These are phyloP conservation scores for Hycleus phaleratus DNA, from an alignment of 1,140 invertebrate species.

Conservation along the genomic window DNA sequence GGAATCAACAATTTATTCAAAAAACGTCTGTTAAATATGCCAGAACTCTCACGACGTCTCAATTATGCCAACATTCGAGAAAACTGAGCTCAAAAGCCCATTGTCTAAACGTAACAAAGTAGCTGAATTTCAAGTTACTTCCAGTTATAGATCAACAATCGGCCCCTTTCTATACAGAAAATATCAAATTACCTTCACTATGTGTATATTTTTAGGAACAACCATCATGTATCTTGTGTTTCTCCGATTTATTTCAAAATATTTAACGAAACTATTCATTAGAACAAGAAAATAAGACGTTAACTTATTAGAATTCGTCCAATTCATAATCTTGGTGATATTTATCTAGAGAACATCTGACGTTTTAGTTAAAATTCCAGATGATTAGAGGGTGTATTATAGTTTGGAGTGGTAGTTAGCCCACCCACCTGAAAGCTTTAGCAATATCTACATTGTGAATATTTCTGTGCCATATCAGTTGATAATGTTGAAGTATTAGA, in stretches of 20 bases:
- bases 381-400: not conserved
- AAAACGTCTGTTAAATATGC: too few species aligned
- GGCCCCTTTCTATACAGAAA: conserved; percentile 2
- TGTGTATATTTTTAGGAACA: not conserved
- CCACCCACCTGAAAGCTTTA: conserved; percentile 4
- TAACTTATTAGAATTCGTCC: too few species aligned
- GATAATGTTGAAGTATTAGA: conserved; percentile 4
- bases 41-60: too few species aligned
- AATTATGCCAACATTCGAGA: too few species aligned
- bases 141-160: conserved; percentile 4
- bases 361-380: not conserved
- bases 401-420: not conserved
- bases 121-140: not conserved
- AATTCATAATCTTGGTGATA: too few species aligned
- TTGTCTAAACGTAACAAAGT: conserved; percentile 7
- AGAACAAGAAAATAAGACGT: too few species aligned
- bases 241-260: too few species aligned
- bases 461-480: conserved; percentile 4
- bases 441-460: too few species aligned
- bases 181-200: conserved; percentile 1
- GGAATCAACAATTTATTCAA: too few species aligned
- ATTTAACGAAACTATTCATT: too few species aligned
- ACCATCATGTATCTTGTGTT: not conserved
- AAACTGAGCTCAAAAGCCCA: not conserved
- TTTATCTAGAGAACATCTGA: not conserved